A percentile compares a stretch with the other conserved stretches of the same genome.
These are phyloP conservation scores for Elephantulus edwardii DNA, from an alignment of 2,113 vertebrate genomes.

Conservation along the genomic window DNA sequence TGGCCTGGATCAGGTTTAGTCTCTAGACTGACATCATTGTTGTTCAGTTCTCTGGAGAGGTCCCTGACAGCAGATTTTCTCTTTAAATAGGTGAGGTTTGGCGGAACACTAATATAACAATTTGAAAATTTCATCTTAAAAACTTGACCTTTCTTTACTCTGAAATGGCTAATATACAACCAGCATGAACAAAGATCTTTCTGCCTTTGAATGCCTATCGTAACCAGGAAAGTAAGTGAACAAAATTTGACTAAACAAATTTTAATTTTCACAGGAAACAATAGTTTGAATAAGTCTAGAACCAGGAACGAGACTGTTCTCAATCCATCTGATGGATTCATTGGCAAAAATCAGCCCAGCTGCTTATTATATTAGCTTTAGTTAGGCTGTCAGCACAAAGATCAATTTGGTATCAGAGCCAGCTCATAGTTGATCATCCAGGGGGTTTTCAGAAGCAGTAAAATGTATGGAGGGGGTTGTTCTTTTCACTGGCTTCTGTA, in stretches of 20 bases:
- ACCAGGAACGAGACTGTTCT: fast-evolving
- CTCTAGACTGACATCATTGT: no score
- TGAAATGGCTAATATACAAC: no score
- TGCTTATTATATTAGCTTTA: no score
- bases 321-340: fast-evolving
- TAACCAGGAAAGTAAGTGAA: fast-evolving
- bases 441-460: no score
- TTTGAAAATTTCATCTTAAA: not conserved
- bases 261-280: not conserved
- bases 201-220: fast-evolving
- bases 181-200: fast-evolving
- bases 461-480: no score
- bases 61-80: no score
- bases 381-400: no score
- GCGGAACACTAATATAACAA: not conserved
- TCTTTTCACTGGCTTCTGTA: no score
- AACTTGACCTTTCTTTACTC: not conserved
- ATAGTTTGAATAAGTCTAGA: not conserved
- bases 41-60: no score
- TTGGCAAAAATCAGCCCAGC: fast-evolving
- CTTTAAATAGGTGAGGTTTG: not conserved
- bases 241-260: not conserved
- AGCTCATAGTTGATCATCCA: no score
- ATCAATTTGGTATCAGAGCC: no score
- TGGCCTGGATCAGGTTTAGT: no score